Percentiles rank a stretch among this genome's conserved stretches.
phyloP scores from a whole-genome alignment of 35 echinoderm and acorn worm species.

The Ophiothrix spiculata region DNA sequence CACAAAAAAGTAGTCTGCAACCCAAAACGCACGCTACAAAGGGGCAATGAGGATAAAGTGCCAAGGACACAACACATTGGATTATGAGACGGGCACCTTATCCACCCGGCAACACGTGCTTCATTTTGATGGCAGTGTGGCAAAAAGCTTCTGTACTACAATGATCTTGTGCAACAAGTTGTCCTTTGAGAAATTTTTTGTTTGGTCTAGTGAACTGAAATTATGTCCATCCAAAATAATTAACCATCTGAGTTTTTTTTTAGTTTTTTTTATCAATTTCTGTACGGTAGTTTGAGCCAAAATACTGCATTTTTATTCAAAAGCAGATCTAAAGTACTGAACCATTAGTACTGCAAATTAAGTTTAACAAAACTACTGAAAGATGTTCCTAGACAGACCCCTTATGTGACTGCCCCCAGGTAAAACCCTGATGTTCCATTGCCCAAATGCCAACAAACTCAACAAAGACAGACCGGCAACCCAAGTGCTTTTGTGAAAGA shows the following conservation, averaged over 20 bases:
- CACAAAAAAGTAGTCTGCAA: too few relatives aligned
- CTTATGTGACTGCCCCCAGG: not conserved
- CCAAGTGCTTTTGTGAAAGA: not conserved
- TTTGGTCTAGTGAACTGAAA: not conserved
- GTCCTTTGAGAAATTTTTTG: not conserved
- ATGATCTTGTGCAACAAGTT: not conserved
- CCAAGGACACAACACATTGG: too few relatives aligned
- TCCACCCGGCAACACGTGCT: too few relatives aligned
- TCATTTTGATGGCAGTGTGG: not conserved
- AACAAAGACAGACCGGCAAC: not conserved
- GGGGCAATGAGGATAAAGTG: too few relatives aligned
- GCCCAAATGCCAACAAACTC: not conserved
- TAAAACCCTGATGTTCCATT: not conserved
- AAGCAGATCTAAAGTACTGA: not conserved
- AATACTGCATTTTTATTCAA: not conserved
- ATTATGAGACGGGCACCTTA: not conserved
- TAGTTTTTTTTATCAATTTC: not conserved
- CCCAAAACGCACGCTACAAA: too few relatives aligned
- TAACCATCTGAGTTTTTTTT: not conserved
- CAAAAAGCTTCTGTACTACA: not conserved
- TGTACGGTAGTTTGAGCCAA: not conserved
- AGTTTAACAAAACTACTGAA: too few relatives aligned
- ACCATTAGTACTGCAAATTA: not conserved
- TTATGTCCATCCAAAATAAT: not conserved
- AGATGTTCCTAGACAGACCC: not conserved